phyloP scores from a whole-genome alignment of 2,888 invertebrate genomes.

The Drymonia ruficornis region DNA sequence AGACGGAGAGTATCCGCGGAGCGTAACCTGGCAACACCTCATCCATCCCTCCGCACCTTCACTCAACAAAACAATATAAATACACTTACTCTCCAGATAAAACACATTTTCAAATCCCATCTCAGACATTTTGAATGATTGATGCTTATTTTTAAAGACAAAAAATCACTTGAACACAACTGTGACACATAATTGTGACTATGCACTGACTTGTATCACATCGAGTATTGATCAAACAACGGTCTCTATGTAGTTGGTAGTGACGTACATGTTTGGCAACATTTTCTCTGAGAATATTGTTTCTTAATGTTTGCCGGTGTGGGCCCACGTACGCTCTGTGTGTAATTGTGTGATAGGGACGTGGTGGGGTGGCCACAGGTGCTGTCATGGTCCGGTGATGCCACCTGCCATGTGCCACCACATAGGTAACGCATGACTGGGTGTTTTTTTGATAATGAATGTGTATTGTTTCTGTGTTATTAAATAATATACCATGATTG shows the following conservation, averaged over 20 bases:
- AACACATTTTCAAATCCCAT: conserved; percentile 83
- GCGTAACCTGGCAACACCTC: conserved; percentile 81
- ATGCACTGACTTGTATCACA: conserved; percentile 54
- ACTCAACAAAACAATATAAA: conserved; percentile 55
- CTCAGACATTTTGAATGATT: conserved; percentile 69
- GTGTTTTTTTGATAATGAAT: conserved; percentile 45
- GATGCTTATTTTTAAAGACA: conserved; percentile 41
- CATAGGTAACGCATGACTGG: conserved; percentile 62
- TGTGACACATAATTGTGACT: conserved; percentile 64
- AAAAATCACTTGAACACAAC: conserved; percentile 48
- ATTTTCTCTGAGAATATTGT: conserved; percentile 46
- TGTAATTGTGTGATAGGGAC: conserved; percentile 54
- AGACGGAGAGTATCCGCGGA: conserved; percentile 65
- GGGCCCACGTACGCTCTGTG: conserved; percentile 46
- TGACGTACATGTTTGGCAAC: conserved; percentile 43
- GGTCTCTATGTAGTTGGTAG: conserved; percentile 60
- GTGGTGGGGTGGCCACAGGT: conserved; percentile 73
- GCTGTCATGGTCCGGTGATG: conserved; percentile 65
- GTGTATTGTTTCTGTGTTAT: conserved; percentile 17
- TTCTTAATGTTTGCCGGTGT: conserved; percentile 46
- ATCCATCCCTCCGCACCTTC: conserved; percentile 64
- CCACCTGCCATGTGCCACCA: conserved; percentile 70
- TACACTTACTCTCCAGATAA: conserved; percentile 82
- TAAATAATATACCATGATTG: conserved; percentile 14
- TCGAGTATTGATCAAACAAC: conserved; percentile 79